Conservation (phyloP, 2,888 invertebrate species). For the Malthinus seriepunctatus region DNA sequence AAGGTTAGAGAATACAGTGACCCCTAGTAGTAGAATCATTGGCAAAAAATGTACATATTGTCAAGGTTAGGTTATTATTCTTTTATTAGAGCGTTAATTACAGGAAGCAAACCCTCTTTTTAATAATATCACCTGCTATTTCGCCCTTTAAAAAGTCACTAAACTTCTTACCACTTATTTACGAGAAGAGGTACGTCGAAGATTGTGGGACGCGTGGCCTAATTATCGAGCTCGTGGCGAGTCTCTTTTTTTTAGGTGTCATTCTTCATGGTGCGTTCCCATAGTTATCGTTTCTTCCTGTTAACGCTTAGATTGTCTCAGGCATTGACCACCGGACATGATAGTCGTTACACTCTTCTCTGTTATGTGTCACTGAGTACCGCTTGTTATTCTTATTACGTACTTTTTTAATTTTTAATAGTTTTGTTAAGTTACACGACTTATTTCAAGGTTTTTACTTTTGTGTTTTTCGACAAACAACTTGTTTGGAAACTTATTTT, state of each 20-base stretch:
- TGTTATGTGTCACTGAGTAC: slow-evolving; percentile 43
- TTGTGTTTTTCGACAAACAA: slow-evolving; percentile 5
- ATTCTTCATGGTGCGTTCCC: slow-evolving; percentile 42
- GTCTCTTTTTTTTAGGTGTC: slow-evolving; percentile 3
- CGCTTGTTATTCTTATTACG: slow-evolving; percentile 41
- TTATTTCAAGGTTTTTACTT: slow-evolving; percentile 24
- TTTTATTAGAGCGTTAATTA: slow-evolving; percentile 22
- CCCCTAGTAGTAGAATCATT: slow-evolving; percentile 19
- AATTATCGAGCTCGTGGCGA: slow-evolving; percentile 8
- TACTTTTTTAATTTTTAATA: slow-evolving; percentile 32
- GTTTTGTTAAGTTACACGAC: slow-evolving; percentile 15
- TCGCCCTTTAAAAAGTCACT: not conserved
- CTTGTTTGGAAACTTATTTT: not conserved
- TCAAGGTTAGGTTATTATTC: slow-evolving; percentile 26
- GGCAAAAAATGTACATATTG: slow-evolving; percentile 26
- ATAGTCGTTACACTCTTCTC: slow-evolving; percentile 42
- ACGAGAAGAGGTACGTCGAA: not conserved
- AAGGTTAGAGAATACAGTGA: slow-evolving; percentile 30
- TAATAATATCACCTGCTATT: slow-evolving; percentile 8
- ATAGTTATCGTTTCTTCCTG: slow-evolving; percentile 48
- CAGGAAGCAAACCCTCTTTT: slow-evolving; percentile 17
- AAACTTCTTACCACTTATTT: not conserved
- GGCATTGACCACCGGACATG: slow-evolving; percentile 49
- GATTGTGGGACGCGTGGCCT: slow-evolving; percentile 1
- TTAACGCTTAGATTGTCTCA: slow-evolving; percentile 44